Percentiles rank a stretch among this genome's conserved stretches.
phyloP scores from a whole-genome alignment of 1,140 invertebrate genomes.

The Drosophila lacteicornis region DNA sequence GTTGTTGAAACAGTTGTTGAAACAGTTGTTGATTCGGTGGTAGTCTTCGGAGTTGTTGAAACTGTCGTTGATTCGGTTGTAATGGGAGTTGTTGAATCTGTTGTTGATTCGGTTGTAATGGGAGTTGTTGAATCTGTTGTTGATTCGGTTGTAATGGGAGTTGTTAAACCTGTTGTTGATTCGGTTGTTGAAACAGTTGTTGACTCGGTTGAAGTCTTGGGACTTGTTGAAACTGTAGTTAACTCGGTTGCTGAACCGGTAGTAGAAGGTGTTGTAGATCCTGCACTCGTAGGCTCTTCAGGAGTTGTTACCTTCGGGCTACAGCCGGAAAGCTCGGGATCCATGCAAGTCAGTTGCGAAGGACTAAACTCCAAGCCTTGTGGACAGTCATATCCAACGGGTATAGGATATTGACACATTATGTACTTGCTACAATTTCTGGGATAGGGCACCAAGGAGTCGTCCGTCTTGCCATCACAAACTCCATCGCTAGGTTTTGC shows the following conservation, averaged over 20 bases:
- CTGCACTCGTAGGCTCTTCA: slow-evolving; percentile 3
- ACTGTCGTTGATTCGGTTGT: not conserved
- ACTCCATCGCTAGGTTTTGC: slow-evolving; percentile 44
- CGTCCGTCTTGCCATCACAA: slow-evolving; percentile 47
- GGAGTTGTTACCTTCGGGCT: slow-evolving; percentile 20
- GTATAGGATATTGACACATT: slow-evolving; percentile 59
- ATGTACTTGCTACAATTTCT: slow-evolving; percentile 73
- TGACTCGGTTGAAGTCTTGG: not conserved
- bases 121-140: slow-evolving; percentile 6
- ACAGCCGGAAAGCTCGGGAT: slow-evolving; percentile 63
- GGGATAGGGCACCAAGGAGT: slow-evolving; percentile 62
- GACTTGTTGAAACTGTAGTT: slow-evolving; percentile 9
- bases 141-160: not conserved
- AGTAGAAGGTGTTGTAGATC: slow-evolving; percentile 1
- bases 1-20: slow-evolving; percentile 9
- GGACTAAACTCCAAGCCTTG: slow-evolving; percentile 67
- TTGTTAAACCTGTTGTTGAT: slow-evolving; percentile 11
- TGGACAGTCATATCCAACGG: slow-evolving; percentile 65
- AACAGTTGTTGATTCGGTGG: slow-evolving; percentile 2
- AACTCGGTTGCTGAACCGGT: slow-evolving; percentile 2
- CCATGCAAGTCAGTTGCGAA: slow-evolving; percentile 55
- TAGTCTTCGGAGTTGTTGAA: slow-evolving; percentile 2
- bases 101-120: not conserved
- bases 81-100: not conserved
- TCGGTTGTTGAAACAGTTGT: slow-evolving; percentile 1